Evolutionary conservation across 2,888 invertebrate genomes (phyloP), one percentile per base, ranked within the genome.

Genomic region (Cataglyphis cursor): DNA sequence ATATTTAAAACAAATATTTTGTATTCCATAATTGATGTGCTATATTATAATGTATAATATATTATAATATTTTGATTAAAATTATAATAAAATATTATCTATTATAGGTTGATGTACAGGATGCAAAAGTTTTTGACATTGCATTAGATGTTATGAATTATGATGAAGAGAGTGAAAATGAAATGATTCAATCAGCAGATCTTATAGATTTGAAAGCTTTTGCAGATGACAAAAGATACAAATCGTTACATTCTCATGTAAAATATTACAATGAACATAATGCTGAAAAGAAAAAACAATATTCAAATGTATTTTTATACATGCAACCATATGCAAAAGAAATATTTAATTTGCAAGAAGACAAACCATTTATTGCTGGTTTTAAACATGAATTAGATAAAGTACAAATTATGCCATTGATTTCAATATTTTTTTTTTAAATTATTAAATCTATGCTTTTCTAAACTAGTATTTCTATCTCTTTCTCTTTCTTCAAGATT

Each of bases 81-180:
- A 18, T 51, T 51, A 0, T 24, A 66, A 38, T 54, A 38, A 12
- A 38, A 8, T n/a, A 51, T 59, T 28, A 41, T 59, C 1, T 8
- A 54, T 64, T 18, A 24, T 48, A 93, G 93, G 86, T 92, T 3
- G 86, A 91, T 74, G 82, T 93, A 15, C 84, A 81, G 1, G 90
- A 94, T 72, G 83, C 85, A 8, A 88, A 92, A 78, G 86, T 87
- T 9, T 94, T 92, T 62, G 91, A 92, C 18, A 92, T 94, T 73
- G 85, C 91, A 48, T 89, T 95, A 21, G 94, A 92, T 59, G 94
- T 94, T 62, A 94, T 94, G 59, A 92, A 94, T 48, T 91, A 95
- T 82, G 94, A 95, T 35, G 94, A 91, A 21, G 94, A 94, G 41
- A 91, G 85, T 35, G 95, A 95, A 87, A 95, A 95, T 85, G 95